These are phyloP conservation scores for Mantis religiosa DNA, from an alignment of 2,888 invertebrate genomes.

Conservation along the genomic window DNA sequence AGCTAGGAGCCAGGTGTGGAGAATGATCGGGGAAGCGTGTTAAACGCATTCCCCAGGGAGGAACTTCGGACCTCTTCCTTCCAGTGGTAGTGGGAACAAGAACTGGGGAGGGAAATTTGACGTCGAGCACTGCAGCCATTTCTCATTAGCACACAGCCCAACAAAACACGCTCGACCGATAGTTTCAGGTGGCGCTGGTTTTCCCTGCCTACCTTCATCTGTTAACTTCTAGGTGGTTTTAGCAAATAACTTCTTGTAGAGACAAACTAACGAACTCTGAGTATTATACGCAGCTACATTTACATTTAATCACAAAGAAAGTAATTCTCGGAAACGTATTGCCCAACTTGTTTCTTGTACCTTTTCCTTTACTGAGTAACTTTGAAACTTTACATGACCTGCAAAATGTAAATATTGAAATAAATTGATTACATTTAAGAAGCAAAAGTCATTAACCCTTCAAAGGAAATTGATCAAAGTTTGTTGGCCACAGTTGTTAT, in stretches of 20 bases:
- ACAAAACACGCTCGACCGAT: not conserved
- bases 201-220: not conserved
- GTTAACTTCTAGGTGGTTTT: not conserved
- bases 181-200: not conserved
- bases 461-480: too few relatives aligned
- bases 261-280: too few relatives aligned
- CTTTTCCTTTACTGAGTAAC: too few relatives aligned
- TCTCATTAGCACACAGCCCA: not conserved
- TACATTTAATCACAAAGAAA: too few relatives aligned
- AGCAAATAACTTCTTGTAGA: not conserved
- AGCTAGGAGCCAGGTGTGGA: not conserved
- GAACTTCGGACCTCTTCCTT: not conserved
- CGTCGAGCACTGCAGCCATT: not conserved
- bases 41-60: not conserved
- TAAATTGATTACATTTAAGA: too few relatives aligned
- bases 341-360: too few relatives aligned
- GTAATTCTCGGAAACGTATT: too few relatives aligned
- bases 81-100: not conserved
- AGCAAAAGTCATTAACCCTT: too few relatives aligned
- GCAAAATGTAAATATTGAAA: too few relatives aligned
- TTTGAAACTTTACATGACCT: too few relatives aligned
- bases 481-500: too few relatives aligned
- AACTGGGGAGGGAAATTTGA: not conserved
- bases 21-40: not conserved
- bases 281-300: too few relatives aligned